A percentile compares a stretch with the other conserved stretches of the same genome.
phyloP scores from a whole-genome alignment of 2,113 vertebrate genomes.

The Rynchops niger region DNA sequence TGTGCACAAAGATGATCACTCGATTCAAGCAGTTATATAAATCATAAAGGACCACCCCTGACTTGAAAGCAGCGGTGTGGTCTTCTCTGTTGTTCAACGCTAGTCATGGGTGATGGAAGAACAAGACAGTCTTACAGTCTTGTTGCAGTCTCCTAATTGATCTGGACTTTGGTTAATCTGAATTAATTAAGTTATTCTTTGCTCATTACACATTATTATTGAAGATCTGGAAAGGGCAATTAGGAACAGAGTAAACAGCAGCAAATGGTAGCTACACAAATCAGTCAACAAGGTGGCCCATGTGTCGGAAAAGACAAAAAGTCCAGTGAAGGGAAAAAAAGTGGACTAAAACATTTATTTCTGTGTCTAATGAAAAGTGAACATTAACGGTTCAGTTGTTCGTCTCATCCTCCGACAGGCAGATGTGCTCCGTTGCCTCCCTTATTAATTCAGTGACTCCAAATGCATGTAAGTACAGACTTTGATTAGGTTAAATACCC shows the following conservation, averaged over 20 bases:
- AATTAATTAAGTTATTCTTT: constrained; percentile 55
- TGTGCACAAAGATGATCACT: not conserved
- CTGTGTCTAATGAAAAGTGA: not conserved
- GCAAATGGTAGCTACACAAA: not conserved
- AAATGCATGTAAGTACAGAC: not conserved
- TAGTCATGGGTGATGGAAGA: constrained; percentile 24
- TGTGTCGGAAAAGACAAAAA: not conserved
- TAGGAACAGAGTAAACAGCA: not conserved
- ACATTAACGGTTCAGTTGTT: not conserved
- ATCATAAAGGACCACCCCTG: not conserved
- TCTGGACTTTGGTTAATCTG: constrained; percentile 26
- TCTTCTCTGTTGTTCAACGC: not conserved
- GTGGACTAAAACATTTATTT: not conserved
- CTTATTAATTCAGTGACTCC: not conserved
- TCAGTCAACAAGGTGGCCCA: not conserved
- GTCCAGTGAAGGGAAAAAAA: not conserved
- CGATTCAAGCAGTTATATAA: not conserved
- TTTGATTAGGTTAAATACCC: not conserved
- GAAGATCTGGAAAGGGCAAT: not conserved
- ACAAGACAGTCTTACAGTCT: not conserved
- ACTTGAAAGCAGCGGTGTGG: not conserved
- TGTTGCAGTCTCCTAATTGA: constrained; percentile 35
- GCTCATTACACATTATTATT: constrained; percentile 24
- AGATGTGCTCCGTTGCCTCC: not conserved
- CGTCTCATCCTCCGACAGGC: not conserved